A percentile compares a stretch with the other conserved stretches of the same genome.
Conservation (phyloP, 2,797 vertebrate species). For the Coreius guichenoti region DNA sequence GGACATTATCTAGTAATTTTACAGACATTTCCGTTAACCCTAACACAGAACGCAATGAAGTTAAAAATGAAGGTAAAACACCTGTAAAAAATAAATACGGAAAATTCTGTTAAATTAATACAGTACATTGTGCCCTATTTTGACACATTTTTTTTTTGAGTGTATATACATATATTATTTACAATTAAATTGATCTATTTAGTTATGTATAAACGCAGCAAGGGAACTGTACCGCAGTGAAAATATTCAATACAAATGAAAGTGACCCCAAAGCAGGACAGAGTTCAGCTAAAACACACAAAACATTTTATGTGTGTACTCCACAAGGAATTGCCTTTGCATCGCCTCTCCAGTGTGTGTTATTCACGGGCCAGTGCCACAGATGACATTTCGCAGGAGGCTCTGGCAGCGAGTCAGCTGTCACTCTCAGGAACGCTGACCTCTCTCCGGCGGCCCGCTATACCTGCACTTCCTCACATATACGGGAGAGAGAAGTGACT, state of each 20-base stretch:
- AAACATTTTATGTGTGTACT: background rate
- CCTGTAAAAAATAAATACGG: too few relatives aligned
- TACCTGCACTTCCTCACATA: slow-evolving; percentile 27
- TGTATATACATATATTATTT: background rate
- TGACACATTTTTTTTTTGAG: too few relatives aligned
- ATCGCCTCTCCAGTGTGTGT: slow-evolving; percentile 52
- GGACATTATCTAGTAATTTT: too few relatives aligned
- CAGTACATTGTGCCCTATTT: too few relatives aligned
- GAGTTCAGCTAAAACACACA: background rate
- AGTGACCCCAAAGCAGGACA: background rate
- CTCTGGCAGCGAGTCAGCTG: slow-evolving; percentile 69
- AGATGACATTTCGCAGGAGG: slow-evolving; percentile 65
- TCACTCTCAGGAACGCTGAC: slow-evolving; percentile 67
- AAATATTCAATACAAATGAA: background rate
- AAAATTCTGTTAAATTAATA: too few relatives aligned
- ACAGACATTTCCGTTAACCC: too few relatives aligned
- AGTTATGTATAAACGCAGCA: background rate
- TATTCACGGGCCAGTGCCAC: slow-evolving; percentile 68
- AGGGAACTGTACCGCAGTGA: background rate
- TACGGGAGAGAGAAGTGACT: slow-evolving; percentile 62
- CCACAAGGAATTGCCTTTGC: background rate
- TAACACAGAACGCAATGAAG: too few relatives aligned
- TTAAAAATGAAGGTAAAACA: too few relatives aligned
- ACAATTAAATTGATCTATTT: background rate
- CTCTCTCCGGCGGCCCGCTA: slow-evolving; percentile 58